Percentiles rank a stretch among this genome's conserved stretches.
Conservation (phyloP, 2,113 vertebrate genomes). For the Centropristis striata region DNA sequence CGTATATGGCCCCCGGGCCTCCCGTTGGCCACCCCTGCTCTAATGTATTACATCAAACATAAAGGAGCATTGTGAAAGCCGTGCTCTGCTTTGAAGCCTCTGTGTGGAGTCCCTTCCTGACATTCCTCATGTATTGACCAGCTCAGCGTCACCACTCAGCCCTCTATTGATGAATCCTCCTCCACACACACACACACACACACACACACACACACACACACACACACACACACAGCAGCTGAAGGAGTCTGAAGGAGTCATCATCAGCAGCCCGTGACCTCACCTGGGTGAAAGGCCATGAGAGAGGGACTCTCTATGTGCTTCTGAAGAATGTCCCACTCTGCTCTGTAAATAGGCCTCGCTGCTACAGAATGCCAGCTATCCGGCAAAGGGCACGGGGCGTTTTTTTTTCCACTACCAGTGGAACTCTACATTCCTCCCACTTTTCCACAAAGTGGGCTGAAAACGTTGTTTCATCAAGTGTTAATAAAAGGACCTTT, state of each 20-base stretch:
- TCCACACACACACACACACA: too few relatives aligned
- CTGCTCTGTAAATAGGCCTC: constrained; percentile 48
- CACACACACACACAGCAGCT: too few relatives aligned
- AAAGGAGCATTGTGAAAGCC: background rate
- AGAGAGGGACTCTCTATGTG: constrained; percentile 18
- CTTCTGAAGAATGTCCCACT: constrained; percentile 56
- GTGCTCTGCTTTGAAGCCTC: constrained; percentile 33
- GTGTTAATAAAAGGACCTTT: constrained; percentile 33
- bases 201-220: too few relatives aligned
- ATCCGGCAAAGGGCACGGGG: constrained; percentile 38
- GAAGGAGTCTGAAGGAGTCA: background rate
- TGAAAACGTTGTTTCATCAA: constrained; percentile 44
- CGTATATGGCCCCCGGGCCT: too few relatives aligned
- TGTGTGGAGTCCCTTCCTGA: constrained; percentile 38
- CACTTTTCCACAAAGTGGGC: constrained; percentile 55
- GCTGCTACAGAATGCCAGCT: constrained; percentile 28
- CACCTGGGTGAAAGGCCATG: constrained; percentile 30
- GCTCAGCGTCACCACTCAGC: background rate
- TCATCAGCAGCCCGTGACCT: too few relatives aligned
- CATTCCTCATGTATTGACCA: constrained; percentile 46
- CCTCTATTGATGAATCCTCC: constrained; percentile 23
- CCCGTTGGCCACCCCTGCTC: too few relatives aligned
- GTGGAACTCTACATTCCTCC: constrained; percentile 50
- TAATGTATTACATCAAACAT: background rate
- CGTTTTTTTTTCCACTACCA: constrained; percentile 27